These are phyloP conservation scores for Chydorus sphaericus DNA, from an alignment of 2,888 invertebrate genomes.

Conservation along the genomic window DNA sequence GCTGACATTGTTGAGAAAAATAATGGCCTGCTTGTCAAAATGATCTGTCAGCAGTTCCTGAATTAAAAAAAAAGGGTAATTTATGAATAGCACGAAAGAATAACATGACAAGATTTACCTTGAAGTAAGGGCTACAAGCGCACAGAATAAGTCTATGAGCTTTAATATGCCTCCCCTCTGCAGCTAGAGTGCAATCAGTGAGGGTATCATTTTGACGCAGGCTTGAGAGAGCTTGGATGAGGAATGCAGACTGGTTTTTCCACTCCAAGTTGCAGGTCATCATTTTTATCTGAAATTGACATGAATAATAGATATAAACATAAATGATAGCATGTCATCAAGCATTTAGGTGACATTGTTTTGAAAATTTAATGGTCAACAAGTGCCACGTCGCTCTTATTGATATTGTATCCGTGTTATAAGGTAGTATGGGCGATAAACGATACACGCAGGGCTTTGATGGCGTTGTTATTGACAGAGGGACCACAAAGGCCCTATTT, in stretches of 20 bases:
- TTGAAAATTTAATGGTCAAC: too few relatives aligned
- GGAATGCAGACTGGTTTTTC: constrained; percentile 4
- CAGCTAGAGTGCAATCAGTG: not conserved
- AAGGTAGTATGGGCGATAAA: too few relatives aligned
- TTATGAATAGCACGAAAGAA: not conserved
- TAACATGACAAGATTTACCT: not conserved
- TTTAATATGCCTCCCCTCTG: not conserved
- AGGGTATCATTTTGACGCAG: constrained; percentile 1
- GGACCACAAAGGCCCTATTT: too few relatives aligned
- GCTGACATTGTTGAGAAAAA: not conserved
- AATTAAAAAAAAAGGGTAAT: not conserved
- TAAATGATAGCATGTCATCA: too few relatives aligned
- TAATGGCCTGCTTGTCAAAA: not conserved
- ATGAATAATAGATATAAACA: not conserved
- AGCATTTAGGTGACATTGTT: too few relatives aligned
- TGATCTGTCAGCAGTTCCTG: not conserved
- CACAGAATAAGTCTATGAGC: not conserved
- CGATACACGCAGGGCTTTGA: too few relatives aligned
- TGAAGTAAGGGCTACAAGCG: not conserved
- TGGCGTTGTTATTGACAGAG: too few relatives aligned
- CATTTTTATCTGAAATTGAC: not conserved
- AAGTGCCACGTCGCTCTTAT: too few relatives aligned
- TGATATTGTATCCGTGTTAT: too few relatives aligned
- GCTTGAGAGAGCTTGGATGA: constrained; percentile 1
- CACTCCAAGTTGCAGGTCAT: constrained; percentile 1